Conservation (phyloP, 2,797 vertebrate genomes). For the Prionace glauca region DNA sequence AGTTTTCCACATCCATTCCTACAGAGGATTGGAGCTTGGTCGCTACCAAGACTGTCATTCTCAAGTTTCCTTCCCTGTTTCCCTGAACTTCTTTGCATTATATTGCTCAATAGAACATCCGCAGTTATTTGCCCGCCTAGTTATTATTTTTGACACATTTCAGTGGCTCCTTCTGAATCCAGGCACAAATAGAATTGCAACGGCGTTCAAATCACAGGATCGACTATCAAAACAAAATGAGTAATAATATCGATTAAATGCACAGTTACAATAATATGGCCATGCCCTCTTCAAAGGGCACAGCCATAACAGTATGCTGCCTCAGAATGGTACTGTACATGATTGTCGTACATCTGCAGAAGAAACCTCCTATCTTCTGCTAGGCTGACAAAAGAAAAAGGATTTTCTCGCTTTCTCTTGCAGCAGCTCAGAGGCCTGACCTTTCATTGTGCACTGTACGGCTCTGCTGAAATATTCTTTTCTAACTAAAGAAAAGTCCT, state of each 20-base stretch:
- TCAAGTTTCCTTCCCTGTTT: background rate
- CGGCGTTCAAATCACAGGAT: background rate
- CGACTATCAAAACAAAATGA: background rate
- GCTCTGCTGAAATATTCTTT: background rate
- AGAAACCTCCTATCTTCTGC: background rate
- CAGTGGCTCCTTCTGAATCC: background rate
- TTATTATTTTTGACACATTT: background rate
- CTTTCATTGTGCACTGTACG: background rate
- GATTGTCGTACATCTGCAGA: background rate
- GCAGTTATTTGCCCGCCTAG: background rate
- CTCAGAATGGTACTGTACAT: too few species aligned
- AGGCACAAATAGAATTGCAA: background rate
- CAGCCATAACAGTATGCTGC: too few species aligned
- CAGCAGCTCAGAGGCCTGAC: background rate
- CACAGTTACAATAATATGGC: background rate
- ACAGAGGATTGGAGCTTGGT: background rate
- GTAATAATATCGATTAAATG: background rate
- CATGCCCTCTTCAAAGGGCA: background rate
- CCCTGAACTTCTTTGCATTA: background rate
- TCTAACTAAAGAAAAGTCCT: background rate
- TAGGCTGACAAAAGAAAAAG: too few species aligned
- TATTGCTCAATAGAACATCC: background rate
- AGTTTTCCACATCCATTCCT: background rate
- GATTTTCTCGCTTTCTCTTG: too few species aligned
- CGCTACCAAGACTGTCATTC: background rate